Conservation (phyloP, 1,140 invertebrate species). For the Pogonomyrmex barbatus region DNA sequence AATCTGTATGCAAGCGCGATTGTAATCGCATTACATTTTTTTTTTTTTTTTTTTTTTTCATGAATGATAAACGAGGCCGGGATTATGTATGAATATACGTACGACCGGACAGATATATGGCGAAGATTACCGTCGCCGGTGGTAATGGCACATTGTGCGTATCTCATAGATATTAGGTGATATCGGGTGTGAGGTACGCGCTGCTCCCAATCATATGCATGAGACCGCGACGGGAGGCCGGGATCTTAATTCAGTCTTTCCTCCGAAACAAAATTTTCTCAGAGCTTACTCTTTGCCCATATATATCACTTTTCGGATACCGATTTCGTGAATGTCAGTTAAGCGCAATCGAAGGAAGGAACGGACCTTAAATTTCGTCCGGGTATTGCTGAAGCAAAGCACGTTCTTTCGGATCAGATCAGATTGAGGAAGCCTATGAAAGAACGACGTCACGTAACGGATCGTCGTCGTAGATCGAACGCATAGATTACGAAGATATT, state of each 20-base stretch:
- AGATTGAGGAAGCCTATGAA: conserved; percentile 40
- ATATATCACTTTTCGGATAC: neutral
- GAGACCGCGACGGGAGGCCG: conserved; percentile 62
- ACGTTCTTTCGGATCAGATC: neutral
- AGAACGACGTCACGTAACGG: conserved; percentile 10
- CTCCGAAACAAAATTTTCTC: conserved; percentile 43
- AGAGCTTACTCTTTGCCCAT: conserved; percentile 4
- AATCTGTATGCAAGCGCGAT: conserved; percentile 17
- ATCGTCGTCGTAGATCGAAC: conserved; percentile 66
- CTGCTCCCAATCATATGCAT: conserved; percentile 49
- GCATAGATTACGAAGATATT: conserved; percentile 62
- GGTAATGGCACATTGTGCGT: conserved; percentile 51
- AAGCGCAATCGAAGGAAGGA: neutral
- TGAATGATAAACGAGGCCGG: conserved; percentile 44
- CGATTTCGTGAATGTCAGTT: neutral
- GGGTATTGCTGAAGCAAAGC: neutral
- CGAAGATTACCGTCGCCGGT: conserved; percentile 55
- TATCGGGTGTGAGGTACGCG: conserved; percentile 31
- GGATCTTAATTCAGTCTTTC: conserved; percentile 52
- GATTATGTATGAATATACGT: conserved; percentile 3
- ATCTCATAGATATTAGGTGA: conserved; percentile 61
- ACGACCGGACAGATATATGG: conserved; percentile 43
- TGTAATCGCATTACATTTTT: conserved; percentile 48
- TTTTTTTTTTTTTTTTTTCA: conserved; percentile 31
- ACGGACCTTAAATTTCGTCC: conserved; percentile 7